Conservation (phyloP, 1,140 invertebrate genomes). For the Pantala flavescens region DNA sequence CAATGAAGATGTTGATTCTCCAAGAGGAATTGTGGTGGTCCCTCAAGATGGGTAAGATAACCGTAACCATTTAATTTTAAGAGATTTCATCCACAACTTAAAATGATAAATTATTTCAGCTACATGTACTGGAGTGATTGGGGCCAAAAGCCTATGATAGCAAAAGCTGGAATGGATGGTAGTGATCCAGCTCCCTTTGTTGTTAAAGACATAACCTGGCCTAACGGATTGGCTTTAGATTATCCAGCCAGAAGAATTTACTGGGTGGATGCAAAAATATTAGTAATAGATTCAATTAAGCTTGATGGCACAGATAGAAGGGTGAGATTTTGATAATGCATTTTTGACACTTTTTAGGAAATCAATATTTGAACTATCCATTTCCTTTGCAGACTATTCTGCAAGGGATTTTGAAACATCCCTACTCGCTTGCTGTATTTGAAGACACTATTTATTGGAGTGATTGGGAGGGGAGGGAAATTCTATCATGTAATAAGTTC, state of each 20-base stretch:
- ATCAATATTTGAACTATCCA: slow-evolving; percentile 18
- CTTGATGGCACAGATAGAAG: slow-evolving; percentile 59
- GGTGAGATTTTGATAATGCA: slow-evolving; percentile 24
- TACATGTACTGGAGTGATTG: slow-evolving; percentile 81
- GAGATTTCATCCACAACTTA: too few relatives aligned
- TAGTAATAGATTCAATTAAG: slow-evolving; percentile 61
- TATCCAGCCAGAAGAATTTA: slow-evolving; percentile 64
- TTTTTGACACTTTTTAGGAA: neutral
- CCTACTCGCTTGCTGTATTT: slow-evolving; percentile 74
- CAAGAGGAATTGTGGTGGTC: slow-evolving; percentile 50
- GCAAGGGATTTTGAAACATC: slow-evolving; percentile 51
- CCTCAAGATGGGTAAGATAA: slow-evolving; percentile 44
- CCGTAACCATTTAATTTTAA: neutral
- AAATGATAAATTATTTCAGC: too few relatives aligned
- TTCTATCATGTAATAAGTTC: slow-evolving; percentile 58
- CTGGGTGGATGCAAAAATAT: slow-evolving; percentile 65
- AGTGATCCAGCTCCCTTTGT: slow-evolving; percentile 48
- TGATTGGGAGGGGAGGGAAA: slow-evolving; percentile 56
- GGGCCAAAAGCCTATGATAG: slow-evolving; percentile 58
- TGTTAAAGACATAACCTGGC: slow-evolving; percentile 59
- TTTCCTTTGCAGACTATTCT: slow-evolving; percentile 35
- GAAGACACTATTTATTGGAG: slow-evolving; percentile 82
- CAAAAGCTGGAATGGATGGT: slow-evolving; percentile 77
- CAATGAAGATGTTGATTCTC: slow-evolving; percentile 43
- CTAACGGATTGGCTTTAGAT: slow-evolving; percentile 83